phyloP scores from a whole-genome alignment of 2,888 invertebrate species.

The Phrixothrix hirtus region DNA sequence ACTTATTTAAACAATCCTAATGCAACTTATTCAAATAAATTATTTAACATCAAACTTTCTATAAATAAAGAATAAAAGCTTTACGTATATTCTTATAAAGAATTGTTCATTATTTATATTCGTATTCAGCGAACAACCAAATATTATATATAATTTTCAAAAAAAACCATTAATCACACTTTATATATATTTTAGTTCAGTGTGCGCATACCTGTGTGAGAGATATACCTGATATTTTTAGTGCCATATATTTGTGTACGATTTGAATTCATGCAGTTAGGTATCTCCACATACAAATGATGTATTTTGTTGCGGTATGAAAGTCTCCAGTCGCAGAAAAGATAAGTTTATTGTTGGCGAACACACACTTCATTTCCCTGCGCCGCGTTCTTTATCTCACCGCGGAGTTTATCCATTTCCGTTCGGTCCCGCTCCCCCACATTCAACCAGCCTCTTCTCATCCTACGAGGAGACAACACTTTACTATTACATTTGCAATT shows the following conservation, averaged over 20 bases:
- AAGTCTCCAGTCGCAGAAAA: slow-evolving; percentile 54
- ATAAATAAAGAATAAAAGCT: too few species aligned
- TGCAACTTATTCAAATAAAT: too few species aligned
- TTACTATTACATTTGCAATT: slow-evolving; percentile 51
- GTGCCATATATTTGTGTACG: slow-evolving; percentile 41
- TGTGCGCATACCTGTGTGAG: slow-evolving; percentile 39
- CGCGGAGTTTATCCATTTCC: slow-evolving; percentile 56
- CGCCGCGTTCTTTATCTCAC: slow-evolving; percentile 54
- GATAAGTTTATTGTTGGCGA: slow-evolving; percentile 56
- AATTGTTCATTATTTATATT: too few species aligned
- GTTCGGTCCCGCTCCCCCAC: slow-evolving; percentile 45
- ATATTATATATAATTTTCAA: slow-evolving; percentile 42
- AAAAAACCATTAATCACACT: slow-evolving; percentile 48
- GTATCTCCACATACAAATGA: slow-evolving; percentile 56
- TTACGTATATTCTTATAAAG: too few species aligned
- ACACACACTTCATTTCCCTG: slow-evolving; percentile 56
- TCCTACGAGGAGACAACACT: slow-evolving; percentile 44
- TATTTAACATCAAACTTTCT: too few species aligned
- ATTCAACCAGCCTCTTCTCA: slow-evolving; percentile 25
- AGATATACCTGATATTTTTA: slow-evolving; percentile 33
- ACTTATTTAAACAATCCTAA: too few species aligned
- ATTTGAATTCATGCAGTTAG: slow-evolving; percentile 52
- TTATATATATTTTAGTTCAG: slow-evolving; percentile 39
- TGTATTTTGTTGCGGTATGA: slow-evolving; percentile 52
- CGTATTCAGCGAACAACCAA: slow-evolving; percentile 40